These are phyloP conservation scores for Gryllus bimaculatus DNA, from an alignment of 1,140 invertebrate species.

Conservation along the genomic window DNA sequence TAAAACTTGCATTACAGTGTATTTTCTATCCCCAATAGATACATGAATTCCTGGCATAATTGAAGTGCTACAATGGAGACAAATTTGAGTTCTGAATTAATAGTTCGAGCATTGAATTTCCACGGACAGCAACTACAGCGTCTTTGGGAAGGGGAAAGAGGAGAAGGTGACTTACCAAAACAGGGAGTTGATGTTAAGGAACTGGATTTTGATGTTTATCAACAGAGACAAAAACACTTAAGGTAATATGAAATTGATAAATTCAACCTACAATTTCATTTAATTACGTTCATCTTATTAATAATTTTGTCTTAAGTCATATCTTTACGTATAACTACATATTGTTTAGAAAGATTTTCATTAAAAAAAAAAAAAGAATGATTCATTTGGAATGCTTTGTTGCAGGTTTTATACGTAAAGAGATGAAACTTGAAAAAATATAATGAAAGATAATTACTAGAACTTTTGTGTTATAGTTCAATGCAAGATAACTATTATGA, in stretches of 20 bases:
- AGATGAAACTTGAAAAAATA: no score
- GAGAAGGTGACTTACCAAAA: conserved; percentile 57
- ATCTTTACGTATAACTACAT: no score
- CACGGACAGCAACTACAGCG: conserved; percentile 77
- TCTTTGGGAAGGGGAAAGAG: conserved; percentile 70
- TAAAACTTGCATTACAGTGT: not conserved
- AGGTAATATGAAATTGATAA: conserved; percentile 31
- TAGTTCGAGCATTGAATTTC: conserved; percentile 64
- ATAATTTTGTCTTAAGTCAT: no score
- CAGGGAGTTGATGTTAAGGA: conserved; percentile 49
- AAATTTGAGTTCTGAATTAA: conserved; percentile 40
- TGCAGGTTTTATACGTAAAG: no score
- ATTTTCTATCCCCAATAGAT: not conserved
- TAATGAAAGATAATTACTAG: no score
- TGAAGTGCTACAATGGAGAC: conserved; percentile 14
- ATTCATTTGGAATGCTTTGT: no score
- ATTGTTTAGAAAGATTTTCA: no score
- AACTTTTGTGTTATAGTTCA: no score
- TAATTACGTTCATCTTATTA: no score
- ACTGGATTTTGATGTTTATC: conserved; percentile 61
- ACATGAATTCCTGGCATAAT: not conserved
- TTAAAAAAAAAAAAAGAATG: no score
- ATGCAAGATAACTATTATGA: no score
- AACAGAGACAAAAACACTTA: conserved; percentile 58
- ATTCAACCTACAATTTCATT: no score